Conservation (phyloP, 2,113 vertebrate genomes). For the Talpa occidentalis region DNA sequence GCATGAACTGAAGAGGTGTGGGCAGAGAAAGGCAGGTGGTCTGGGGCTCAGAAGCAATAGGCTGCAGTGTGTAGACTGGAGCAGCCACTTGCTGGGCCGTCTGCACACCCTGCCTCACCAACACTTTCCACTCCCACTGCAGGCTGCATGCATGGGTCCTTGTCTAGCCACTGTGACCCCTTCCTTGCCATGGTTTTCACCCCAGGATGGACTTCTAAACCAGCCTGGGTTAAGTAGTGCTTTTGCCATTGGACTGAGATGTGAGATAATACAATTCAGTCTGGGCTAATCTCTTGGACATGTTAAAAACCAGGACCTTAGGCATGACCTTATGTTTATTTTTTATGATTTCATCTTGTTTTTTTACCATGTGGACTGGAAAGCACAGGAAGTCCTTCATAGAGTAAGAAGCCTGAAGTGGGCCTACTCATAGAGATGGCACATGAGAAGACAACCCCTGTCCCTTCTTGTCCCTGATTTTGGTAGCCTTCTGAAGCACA, state of each 20-base stretch:
- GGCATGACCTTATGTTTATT: background rate
- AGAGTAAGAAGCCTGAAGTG: background rate
- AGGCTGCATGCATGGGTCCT: background rate
- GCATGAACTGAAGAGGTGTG: background rate
- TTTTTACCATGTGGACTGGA: background rate
- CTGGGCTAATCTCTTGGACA: background rate
- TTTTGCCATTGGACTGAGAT: background rate
- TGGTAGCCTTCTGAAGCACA: background rate
- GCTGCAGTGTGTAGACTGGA: background rate
- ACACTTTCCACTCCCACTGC: fast-evolving
- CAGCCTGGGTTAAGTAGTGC: background rate
- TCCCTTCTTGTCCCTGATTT: background rate
- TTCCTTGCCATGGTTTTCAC: background rate
- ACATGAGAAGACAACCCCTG: background rate
- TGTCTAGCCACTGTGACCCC: background rate
- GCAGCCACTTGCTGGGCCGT: background rate
- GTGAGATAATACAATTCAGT: background rate
- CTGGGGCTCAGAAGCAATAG: background rate
- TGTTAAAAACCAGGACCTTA: background rate
- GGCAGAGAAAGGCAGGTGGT: background rate
- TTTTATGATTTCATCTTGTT: background rate
- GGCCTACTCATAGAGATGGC: background rate
- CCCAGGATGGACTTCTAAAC: background rate
- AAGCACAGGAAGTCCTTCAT: background rate
- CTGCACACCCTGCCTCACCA: too few species aligned